Evolutionary conservation across 2,888 invertebrate genomes (phyloP).

Genomic region (Miltochrista miniata): DNA sequence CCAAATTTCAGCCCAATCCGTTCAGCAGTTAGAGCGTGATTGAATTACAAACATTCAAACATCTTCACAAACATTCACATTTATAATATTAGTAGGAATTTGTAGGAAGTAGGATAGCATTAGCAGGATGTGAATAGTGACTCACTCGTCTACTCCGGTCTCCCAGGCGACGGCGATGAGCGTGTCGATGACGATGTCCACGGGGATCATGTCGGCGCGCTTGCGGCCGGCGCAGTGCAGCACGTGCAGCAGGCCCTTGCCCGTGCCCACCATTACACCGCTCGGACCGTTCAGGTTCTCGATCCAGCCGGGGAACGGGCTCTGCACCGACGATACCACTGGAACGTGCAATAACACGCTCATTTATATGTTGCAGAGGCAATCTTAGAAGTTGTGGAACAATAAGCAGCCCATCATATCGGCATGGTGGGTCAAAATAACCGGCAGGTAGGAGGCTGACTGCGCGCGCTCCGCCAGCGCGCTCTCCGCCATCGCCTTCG

Average conservation of each 20-base stretch:
- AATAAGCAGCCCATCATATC: too few species aligned
- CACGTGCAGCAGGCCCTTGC: conserved; percentile 89
- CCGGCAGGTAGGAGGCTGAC: conserved; percentile 84
- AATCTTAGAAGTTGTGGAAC: too few species aligned
- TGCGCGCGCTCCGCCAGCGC: conserved; percentile 86
- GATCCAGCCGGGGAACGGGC: conserved; percentile 91
- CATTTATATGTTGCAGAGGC: too few species aligned
- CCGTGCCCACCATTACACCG: conserved; percentile 87
- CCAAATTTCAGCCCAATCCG: too few species aligned
- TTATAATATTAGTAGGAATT: too few species aligned
- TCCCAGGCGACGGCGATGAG: conserved; percentile 89
- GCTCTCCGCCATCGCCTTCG: conserved; percentile 91
- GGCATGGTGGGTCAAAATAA: conserved; percentile 95
- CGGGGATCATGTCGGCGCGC: conserved; percentile 90
- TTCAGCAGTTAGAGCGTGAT: too few species aligned
- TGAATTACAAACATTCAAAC: too few species aligned
- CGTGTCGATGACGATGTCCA: conserved; percentile 90
- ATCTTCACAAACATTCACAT: too few species aligned
- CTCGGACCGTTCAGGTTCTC: conserved; percentile 97
- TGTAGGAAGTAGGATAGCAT: not conserved
- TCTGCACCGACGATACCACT: conserved; percentile 87
- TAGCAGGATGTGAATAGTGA: not conserved
- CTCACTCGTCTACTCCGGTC: conserved; percentile 81
- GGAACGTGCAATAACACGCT: too few species aligned
- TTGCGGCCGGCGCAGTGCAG: conserved; percentile 81